These are phyloP conservation scores for Lasioglossum villosulum DNA, from an alignment of 2,888 invertebrate genomes.

Conservation along the genomic window DNA sequence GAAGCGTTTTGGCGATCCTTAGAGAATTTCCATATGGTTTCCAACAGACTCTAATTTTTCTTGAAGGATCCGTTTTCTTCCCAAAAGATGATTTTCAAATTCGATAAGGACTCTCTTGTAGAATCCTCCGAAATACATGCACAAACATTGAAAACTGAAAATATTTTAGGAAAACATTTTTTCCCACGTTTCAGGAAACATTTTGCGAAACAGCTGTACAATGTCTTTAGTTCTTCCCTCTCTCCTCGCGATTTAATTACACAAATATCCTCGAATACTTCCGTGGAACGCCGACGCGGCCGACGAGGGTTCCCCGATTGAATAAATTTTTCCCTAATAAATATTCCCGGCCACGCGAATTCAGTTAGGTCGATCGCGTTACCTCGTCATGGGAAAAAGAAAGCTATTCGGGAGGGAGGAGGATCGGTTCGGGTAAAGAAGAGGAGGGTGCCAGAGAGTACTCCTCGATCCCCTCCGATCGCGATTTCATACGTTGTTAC, in stretches of 20 bases:
- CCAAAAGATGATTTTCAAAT: not conserved
- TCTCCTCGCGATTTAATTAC: not conserved
- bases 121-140: too few relatives aligned
- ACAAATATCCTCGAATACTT: not conserved
- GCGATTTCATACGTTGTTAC: constrained; percentile 33
- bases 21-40: not conserved
- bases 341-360: constrained; percentile 2
- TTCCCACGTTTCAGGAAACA: not conserved
- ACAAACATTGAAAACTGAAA: too few relatives aligned
- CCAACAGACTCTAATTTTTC: not conserved
- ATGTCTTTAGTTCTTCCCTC: not conserved
- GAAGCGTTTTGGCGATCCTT: not conserved
- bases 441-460: not conserved
- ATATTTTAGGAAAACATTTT: not conserved
- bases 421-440: not conserved
- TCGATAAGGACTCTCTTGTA: too few relatives aligned
- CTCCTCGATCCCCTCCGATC: constrained; percentile 18
- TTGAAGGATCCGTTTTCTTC: not conserved
- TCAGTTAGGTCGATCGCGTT: constrained; percentile 32
- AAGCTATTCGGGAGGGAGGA: not conserved
- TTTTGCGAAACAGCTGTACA: not conserved
- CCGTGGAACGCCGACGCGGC: not conserved
- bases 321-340: constrained; percentile 28
- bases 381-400: not conserved
- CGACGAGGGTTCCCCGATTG: not conserved